Conservation (phyloP, 2,797 vertebrate genomes). For the Alauda arvensis region DNA sequence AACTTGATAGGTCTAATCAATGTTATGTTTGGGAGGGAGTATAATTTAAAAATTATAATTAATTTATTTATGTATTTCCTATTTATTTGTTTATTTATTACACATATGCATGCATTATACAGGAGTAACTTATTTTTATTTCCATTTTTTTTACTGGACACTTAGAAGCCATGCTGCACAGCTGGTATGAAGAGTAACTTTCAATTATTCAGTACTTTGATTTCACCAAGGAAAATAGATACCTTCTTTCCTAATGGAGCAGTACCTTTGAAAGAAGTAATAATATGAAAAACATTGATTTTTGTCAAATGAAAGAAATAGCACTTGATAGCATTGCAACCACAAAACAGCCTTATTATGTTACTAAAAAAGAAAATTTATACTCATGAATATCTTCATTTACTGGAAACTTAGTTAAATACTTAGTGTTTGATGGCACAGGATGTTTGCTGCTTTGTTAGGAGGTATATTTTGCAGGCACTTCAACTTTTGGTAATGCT, state of each 20-base stretch:
- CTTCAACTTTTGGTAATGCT: conserved; percentile 23
- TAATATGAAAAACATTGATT: background rate
- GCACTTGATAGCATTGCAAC: background rate
- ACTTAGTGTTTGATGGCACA: background rate
- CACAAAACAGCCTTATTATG: background rate
- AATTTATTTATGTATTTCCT: background rate
- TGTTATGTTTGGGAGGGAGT: background rate
- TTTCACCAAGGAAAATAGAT: conserved; percentile 8
- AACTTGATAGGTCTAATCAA: background rate
- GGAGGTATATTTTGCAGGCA: background rate
- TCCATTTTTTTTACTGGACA: background rate
- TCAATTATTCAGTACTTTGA: background rate
- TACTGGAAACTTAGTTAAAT: conserved; percentile 17
- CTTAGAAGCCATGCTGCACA: background rate
- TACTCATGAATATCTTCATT: background rate
- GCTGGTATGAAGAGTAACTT: background rate
- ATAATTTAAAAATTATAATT: background rate
- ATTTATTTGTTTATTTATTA: background rate
- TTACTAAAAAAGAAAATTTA: background rate
- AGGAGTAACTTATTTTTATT: background rate
- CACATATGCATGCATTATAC: background rate
- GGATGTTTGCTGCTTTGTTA: conserved; percentile 25
- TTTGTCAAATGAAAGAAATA: conserved; percentile 3
- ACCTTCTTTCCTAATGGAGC: conserved; percentile 11
- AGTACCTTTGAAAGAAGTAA: conserved; percentile 24